These are phyloP conservation scores for Aurelia aurita complex sp. Pacific DNA, from an alignment of 30 jellyfish, hydroid and myxozoan genomes.

Conservation along the genomic window DNA sequence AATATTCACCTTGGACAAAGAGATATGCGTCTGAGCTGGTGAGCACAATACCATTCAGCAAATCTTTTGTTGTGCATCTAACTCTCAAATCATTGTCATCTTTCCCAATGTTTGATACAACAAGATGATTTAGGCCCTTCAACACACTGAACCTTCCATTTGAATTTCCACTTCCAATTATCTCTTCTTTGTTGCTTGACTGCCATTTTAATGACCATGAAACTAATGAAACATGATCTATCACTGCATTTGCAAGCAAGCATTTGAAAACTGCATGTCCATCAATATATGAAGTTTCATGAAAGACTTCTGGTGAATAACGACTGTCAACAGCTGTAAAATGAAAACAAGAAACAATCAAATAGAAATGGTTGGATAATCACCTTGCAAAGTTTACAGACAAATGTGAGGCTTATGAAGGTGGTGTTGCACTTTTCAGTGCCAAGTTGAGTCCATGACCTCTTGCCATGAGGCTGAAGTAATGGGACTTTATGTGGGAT, in stretches of 20 bases:
- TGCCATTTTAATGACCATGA: constrained; percentile 80
- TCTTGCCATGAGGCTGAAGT: too few species aligned
- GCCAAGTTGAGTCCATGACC: too few species aligned
- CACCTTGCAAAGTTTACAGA: too few species aligned
- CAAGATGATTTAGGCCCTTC: constrained; percentile 49
- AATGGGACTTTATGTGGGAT: too few species aligned
- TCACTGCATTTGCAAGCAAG: constrained; percentile 41
- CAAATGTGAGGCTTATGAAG: too few species aligned
- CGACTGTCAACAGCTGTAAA: constrained; percentile 68
- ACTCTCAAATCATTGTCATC: constrained; percentile 66
- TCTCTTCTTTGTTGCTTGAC: constrained; percentile 31
- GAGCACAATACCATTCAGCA: constrained; percentile 50
- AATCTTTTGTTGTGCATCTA: constrained; percentile 64
- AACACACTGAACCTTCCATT: constrained; percentile 70
- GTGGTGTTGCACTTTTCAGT: too few species aligned
- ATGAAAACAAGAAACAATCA: too few species aligned
- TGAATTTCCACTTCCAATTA: constrained; percentile 46
- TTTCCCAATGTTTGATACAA: constrained; percentile 45
- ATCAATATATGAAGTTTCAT: constrained; percentile 65
- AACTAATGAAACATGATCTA: constrained; percentile 45
- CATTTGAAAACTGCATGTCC: constrained; percentile 88
- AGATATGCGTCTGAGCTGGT: constrained; percentile 68
- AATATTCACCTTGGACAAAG: constrained; percentile 60
- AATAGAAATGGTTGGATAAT: too few species aligned
- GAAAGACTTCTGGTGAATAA: constrained; percentile 87